Percentiles rank a stretch among this genome's conserved stretches.
phyloP scores from a whole-genome alignment of 2,888 invertebrate genomes.

The Noctua janthina region DNA sequence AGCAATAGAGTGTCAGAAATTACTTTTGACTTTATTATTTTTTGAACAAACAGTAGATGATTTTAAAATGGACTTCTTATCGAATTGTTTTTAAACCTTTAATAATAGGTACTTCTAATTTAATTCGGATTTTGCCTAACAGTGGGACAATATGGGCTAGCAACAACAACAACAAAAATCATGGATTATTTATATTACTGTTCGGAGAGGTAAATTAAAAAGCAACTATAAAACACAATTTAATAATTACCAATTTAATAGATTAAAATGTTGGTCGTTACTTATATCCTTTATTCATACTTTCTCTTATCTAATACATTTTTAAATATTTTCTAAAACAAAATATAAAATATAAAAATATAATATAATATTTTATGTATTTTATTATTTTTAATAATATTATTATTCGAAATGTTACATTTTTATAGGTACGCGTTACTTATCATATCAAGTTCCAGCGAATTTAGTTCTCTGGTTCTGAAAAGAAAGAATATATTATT shows the following conservation, averaged over 20 bases:
- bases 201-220: constrained; percentile 20
- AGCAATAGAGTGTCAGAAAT: background rate
- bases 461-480: constrained; percentile 34
- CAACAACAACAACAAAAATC: too few species aligned
- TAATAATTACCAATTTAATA: constrained; percentile 27
- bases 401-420: background rate
- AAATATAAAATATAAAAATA: too few species aligned
- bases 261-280: background rate
- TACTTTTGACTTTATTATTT: background rate
- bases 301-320: too few species aligned
- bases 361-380: too few species aligned
- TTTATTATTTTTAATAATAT: too few species aligned
- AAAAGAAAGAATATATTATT: constrained; percentile 21
- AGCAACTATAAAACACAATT: background rate
- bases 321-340: too few species aligned
- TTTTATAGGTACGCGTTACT: background rate
- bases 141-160: background rate
- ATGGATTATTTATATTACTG: background rate
- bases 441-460: background rate
- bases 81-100: background rate
- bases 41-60: background rate
- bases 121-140: background rate
- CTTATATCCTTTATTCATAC: too few species aligned
- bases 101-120: background rate
- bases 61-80: background rate